These are phyloP conservation scores for Alexandromys fortis DNA, from an alignment of 2,113 vertebrate species.

Conservation along the genomic window DNA sequence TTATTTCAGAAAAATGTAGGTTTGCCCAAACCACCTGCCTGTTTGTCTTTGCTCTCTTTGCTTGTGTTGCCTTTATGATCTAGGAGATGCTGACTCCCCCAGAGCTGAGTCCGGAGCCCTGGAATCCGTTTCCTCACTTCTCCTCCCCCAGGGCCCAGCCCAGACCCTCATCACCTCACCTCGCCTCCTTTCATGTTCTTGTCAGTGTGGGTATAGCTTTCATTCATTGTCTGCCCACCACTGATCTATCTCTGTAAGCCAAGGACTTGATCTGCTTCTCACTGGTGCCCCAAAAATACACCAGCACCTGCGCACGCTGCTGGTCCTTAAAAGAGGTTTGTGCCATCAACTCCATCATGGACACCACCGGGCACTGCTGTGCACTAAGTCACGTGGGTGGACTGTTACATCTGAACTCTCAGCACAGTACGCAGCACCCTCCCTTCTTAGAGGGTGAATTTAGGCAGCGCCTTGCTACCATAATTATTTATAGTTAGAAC, in stretches of 20 bases:
- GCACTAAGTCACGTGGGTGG: neutral
- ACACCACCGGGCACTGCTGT: neutral
- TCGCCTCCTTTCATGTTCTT: neutral
- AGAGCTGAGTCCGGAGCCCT: neutral
- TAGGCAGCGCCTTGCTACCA: neutral
- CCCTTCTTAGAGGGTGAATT: constrained; percentile 51
- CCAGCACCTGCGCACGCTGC: neutral
- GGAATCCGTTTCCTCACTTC: too few species aligned
- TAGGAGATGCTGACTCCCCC: neutral
- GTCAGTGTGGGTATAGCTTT: neutral
- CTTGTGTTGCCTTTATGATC: neutral
- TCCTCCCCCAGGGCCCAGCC: too few species aligned
- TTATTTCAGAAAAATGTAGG: neutral
- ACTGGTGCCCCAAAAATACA: neutral
- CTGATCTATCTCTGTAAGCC: neutral
- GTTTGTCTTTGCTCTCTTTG: neutral
- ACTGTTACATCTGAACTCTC: neutral
- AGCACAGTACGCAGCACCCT: neutral
- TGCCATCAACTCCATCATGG: neutral
- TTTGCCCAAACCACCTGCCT: too few species aligned
- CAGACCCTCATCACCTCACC: neutral
- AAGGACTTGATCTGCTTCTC: neutral
- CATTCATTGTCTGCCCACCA: neutral
- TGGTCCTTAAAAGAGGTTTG: neutral
- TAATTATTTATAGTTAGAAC: constrained; percentile 68